Conservation (phyloP, 2,797 vertebrate species). For the Acridotheres tristis region DNA sequence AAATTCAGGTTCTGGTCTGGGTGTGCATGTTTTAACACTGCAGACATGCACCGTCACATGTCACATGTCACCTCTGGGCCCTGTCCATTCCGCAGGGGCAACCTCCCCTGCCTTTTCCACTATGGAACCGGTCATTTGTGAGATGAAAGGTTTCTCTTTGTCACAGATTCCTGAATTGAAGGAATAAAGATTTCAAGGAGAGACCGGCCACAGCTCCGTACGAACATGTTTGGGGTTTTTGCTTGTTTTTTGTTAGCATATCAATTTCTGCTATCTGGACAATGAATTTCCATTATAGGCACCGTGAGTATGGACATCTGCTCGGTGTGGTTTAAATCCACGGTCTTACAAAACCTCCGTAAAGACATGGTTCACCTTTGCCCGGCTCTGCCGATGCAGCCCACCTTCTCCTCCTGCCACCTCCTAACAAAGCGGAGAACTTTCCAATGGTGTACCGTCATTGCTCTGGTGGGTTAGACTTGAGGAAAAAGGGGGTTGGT, state of each 20-base stretch:
- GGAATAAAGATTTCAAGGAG: background rate
- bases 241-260: accelerated
- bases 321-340: background rate
- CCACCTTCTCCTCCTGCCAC: background rate
- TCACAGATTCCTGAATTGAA: background rate
- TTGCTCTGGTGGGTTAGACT: background rate
- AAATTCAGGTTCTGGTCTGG: background rate
- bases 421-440: background rate
- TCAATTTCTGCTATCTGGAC: accelerated
- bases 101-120: background rate
- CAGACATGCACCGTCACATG: accelerated
- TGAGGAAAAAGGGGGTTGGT: background rate
- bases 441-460: accelerated
- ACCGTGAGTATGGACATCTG: background rate
- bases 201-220: background rate
- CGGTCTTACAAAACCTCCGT: accelerated
- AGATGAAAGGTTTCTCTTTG: background rate
- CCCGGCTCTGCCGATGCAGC: background rate
- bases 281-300: background rate
- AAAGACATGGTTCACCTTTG: accelerated
- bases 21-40: background rate
- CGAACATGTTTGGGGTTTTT: background rate
- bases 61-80: too few relatives aligned
- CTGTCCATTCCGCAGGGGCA: background rate
- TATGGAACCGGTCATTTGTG: accelerated